phyloP scores from a whole-genome alignment of 2,888 invertebrate species.

The Sinohyriopsis cumingii region DNA sequence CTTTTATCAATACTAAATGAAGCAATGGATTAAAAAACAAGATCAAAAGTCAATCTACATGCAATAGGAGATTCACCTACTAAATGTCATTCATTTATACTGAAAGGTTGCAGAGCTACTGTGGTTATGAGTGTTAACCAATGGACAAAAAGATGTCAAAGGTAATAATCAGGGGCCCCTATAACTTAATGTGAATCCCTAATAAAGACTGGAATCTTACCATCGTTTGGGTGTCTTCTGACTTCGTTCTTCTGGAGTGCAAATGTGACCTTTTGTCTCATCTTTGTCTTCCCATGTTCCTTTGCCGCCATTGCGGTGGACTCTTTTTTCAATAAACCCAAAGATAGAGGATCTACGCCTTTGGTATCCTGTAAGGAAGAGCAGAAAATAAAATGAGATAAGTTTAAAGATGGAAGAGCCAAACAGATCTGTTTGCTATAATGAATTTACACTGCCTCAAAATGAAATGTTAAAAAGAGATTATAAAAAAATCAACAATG shows the following conservation, averaged over 20 bases:
- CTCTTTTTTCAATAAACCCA: slow-evolving; percentile 63
- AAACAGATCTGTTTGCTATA: background rate
- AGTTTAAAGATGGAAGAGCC: background rate
- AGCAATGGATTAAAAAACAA: too few relatives aligned
- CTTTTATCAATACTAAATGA: too few relatives aligned
- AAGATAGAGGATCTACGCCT: slow-evolving; percentile 55
- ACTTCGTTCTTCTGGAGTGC: slow-evolving; percentile 54
- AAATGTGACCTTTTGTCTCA: slow-evolving; percentile 58
- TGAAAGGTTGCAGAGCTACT: too few relatives aligned
- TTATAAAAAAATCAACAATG: background rate
- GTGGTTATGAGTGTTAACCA: background rate
- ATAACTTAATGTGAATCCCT: background rate
- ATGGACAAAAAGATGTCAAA: background rate
- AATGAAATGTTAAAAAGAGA: background rate
- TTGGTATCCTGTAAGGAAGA: slow-evolving; percentile 31
- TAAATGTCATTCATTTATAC: too few relatives aligned
- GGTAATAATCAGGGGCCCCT: background rate
- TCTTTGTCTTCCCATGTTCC: slow-evolving; percentile 43
- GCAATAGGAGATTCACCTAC: too few relatives aligned
- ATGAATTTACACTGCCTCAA: slow-evolving; percentile 1
- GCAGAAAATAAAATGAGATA: slow-evolving; percentile 5
- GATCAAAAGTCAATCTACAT: too few relatives aligned
- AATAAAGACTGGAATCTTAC: slow-evolving; percentile 30
- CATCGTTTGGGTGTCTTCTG: slow-evolving; percentile 36
- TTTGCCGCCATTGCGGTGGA: slow-evolving; percentile 41